Evolutionary conservation across 1,140 invertebrate genomes (phyloP).

Genomic region (Homalodisca vitripennis): DNA sequence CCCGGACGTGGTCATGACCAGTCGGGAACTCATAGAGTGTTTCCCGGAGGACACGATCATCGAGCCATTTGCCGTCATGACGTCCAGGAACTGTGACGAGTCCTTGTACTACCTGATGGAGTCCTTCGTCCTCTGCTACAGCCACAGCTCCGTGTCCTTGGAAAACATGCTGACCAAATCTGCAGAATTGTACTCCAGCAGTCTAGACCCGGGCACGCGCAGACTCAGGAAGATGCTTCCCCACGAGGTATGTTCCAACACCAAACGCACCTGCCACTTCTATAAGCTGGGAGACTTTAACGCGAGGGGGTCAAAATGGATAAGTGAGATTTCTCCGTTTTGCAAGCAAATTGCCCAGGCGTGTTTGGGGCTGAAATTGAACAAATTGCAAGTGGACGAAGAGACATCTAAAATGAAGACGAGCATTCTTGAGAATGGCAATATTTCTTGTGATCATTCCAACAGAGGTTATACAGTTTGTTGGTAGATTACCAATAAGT

Average conservation of each 20-base stretch:
- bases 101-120: conserved; percentile 3
- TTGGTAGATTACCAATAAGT: no score
- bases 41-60: not conserved
- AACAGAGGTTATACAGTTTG: no score
- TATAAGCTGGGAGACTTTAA: not conserved
- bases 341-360: conserved; percentile 7
- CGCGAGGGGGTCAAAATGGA: not conserved
- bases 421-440: not conserved
- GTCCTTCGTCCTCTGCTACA: not conserved
- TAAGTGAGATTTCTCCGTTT: not conserved
- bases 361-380: not conserved
- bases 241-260: not conserved
- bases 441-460: no score
- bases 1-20: not conserved
- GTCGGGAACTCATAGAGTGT: conserved; percentile 5
- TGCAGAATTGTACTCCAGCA: not conserved
- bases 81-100: conserved; percentile 4
- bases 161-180: not conserved
- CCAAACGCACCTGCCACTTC: not conserved
- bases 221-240: not conserved
- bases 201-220: not conserved
- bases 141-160: not conserved
- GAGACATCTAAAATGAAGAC: conserved; percentile 4
- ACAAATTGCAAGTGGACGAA: conserved; percentile 3
- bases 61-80: not conserved